Conservation (phyloP, 2,113 vertebrate genomes). For the Ictidomys tridecemlineatus region DNA sequence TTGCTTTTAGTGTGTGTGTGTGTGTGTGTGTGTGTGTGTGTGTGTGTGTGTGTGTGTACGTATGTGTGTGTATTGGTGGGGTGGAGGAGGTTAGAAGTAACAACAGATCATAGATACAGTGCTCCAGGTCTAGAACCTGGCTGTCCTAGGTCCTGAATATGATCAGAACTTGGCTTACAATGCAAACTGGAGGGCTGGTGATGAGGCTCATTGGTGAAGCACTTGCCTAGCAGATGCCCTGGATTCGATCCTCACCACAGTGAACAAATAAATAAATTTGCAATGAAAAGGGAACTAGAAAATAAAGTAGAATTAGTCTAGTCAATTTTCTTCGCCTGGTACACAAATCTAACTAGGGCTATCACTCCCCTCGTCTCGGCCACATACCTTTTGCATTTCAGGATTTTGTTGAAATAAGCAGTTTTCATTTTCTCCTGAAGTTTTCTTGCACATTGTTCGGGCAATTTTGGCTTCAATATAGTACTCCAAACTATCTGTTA, state of each 20-base stretch:
- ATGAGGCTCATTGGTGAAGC: not conserved
- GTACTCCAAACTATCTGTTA: constrained; percentile 79
- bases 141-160: not conserved
- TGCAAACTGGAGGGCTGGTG: not conserved
- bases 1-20: not conserved
- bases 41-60: not conserved
- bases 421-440: constrained; percentile 46
- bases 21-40: not conserved
- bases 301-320: not conserved
- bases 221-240: not conserved
- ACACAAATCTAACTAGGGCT: not conserved
- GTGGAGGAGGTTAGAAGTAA: not conserved
- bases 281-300: not conserved
- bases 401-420: constrained; percentile 69
- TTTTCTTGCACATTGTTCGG: constrained; percentile 79
- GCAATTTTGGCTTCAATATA: constrained; percentile 74
- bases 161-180: not conserved
- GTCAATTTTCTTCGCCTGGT: not conserved
- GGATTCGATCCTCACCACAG: not conserved
- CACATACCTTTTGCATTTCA: constrained; percentile 73
- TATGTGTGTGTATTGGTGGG: not conserved
- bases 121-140: not conserved
- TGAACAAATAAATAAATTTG: not conserved
- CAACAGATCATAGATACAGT: not conserved
- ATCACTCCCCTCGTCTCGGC: not conserved